Percentiles rank a stretch among this genome's conserved stretches.
These are phyloP conservation scores for Mythimna albipuncta DNA, from an alignment of 2,888 invertebrate species.

Conservation along the genomic window DNA sequence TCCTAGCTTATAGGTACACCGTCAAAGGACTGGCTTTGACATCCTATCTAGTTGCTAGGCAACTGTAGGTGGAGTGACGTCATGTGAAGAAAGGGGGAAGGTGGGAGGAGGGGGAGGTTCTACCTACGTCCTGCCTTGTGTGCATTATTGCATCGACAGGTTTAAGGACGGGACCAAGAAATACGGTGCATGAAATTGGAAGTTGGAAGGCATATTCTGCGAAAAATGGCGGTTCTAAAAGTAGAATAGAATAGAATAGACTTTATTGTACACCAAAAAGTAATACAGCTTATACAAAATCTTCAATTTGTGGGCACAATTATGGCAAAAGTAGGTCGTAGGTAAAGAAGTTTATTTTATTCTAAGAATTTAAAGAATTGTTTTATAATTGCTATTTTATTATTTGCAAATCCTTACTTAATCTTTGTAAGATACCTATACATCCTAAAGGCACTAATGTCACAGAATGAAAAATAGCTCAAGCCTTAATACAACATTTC, in stretches of 20 bases:
- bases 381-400: too few relatives aligned
- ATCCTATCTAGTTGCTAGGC: slow-evolving; percentile 57
- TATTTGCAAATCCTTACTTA: too few relatives aligned
- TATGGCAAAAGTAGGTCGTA: background rate
- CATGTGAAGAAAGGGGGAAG: slow-evolving; percentile 26
- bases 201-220: background rate
- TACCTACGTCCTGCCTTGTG: slow-evolving; percentile 32
- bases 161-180: slow-evolving; percentile 36
- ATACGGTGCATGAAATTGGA: slow-evolving; percentile 30
- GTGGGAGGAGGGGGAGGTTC: background rate
- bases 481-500: too few relatives aligned
- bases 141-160: slow-evolving; percentile 51
- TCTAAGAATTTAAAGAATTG: too few relatives aligned
- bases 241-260: too few relatives aligned
- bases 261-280: too few relatives aligned
- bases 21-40: slow-evolving; percentile 58
- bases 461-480: too few relatives aligned
- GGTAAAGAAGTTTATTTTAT: too few relatives aligned
- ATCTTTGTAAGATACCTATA: too few relatives aligned
- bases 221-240: background rate
- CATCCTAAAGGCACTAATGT: too few relatives aligned
- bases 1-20: slow-evolving; percentile 10
- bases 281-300: too few relatives aligned
- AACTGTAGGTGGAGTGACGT: slow-evolving; percentile 51
- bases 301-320: too few relatives aligned